These are phyloP conservation scores for Thumatha senex DNA, from an alignment of 2,888 invertebrate species.

Conservation along the genomic window DNA sequence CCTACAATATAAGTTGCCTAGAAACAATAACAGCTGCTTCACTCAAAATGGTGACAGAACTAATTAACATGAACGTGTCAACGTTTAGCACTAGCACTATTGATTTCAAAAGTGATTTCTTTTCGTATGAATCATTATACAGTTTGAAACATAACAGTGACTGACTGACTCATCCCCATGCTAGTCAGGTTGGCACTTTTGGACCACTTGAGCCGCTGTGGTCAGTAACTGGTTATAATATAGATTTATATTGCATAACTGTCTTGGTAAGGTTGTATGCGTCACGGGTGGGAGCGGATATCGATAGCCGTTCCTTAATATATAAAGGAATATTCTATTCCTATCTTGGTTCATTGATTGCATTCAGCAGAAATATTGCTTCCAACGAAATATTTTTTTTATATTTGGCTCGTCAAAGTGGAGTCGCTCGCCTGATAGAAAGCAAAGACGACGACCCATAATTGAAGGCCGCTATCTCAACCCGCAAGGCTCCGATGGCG, in stretches of 20 bases:
- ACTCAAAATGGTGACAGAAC: slow-evolving; percentile 1
- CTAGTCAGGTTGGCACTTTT: slow-evolving; percentile 39
- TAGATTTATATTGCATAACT: slow-evolving; percentile 21
- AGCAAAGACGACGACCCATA: no score
- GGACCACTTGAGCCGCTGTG: slow-evolving; percentile 36
- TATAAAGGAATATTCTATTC: background rate
- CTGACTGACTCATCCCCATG: slow-evolving; percentile 37
- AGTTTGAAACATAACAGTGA: slow-evolving; percentile 25
- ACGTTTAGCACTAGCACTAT: slow-evolving; percentile 20
- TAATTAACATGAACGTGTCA: slow-evolving; percentile 20
- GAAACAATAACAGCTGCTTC: no score
- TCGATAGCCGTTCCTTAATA: background rate
- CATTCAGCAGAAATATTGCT: background rate
- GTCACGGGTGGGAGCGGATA: slow-evolving; percentile 19
- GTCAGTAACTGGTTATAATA: slow-evolving; percentile 27
- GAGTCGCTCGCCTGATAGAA: no score
- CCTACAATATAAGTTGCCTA: no score
- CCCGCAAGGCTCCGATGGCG: no score
- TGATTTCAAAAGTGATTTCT: slow-evolving; percentile 49
- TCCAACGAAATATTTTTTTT: no score
- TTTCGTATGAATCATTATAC: slow-evolving; percentile 43
- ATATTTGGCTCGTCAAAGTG: no score
- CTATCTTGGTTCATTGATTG: background rate
- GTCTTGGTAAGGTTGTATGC: slow-evolving; percentile 20
- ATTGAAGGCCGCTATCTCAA: no score